Conservation (phyloP, 2,797 vertebrate species). For the Chanos chanos region DNA sequence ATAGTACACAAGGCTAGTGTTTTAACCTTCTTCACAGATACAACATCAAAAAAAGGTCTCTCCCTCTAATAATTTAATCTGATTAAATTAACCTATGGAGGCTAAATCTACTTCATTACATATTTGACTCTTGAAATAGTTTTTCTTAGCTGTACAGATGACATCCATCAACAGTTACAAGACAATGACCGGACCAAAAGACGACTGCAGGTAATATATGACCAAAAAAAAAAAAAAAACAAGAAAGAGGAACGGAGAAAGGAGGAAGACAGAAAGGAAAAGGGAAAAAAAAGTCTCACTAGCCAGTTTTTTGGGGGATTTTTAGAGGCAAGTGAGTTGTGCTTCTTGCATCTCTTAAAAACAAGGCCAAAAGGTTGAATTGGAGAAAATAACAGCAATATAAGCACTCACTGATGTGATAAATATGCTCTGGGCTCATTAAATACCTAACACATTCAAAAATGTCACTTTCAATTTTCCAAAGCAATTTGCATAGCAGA, state of each 20-base stretch:
- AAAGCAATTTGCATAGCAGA: conserved; percentile 19
- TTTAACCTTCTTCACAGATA: too few relatives aligned
- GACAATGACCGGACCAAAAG: conserved; percentile 1
- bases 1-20: too few relatives aligned
- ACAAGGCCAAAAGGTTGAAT: too few relatives aligned
- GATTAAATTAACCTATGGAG: too few relatives aligned
- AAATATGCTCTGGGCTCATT: conserved; percentile 21
- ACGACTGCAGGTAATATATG: not conserved
- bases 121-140: too few relatives aligned
- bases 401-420: conserved; percentile 5
- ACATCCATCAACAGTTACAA: not conserved
- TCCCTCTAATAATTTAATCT: too few relatives aligned
- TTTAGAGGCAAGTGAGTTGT: too few relatives aligned
- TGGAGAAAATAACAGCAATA: conserved; percentile 3
- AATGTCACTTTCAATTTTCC: conserved; percentile 31
- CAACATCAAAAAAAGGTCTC: too few relatives aligned
- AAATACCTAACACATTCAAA: conserved; percentile 22
- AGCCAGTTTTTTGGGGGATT: not conserved
- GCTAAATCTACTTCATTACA: too few relatives aligned
- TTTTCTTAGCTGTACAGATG: not conserved
- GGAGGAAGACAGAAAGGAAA: too few relatives aligned
- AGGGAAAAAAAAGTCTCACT: not conserved
- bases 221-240: not conserved
- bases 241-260: too few relatives aligned
- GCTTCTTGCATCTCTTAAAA: too few relatives aligned